Base-by-base conservation (phyloP, 2,888 invertebrate genomes). In the Girardia tigrina region DNA sequence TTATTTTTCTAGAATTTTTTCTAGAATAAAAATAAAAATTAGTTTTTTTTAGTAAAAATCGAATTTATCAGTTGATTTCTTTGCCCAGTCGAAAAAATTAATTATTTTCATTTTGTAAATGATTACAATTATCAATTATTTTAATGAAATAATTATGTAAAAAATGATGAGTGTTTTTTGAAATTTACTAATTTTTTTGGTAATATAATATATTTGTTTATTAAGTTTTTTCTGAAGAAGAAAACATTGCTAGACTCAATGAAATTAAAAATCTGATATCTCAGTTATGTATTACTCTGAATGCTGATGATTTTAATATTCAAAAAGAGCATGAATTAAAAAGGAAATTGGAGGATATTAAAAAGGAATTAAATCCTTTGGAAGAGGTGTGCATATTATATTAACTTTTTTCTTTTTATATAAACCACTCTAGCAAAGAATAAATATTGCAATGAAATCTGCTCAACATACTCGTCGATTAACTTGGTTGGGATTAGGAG, bases 271-370 rank as follows among this genome's bases (percentile, higher is more conserved):
- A 88, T 81, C 83, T 91, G 80, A 89, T 92, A 77, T 89, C 89
- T 80, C 89, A 93, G 85, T 87, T 98, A 78, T 94, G 94, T 84
- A 91, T 92, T 83, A 89, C 91, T 28, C 88, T 97, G 78, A 90
- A 95, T 83, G 90, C 95, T 8, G 90, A 92, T 78, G 93, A 95
- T 82, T 91, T 93, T 84, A 91, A 94, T 83, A 86, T 91, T 75
- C 87, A 89, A 79, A 89, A 91, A 84, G 95, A 97, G 84, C 87
- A 89, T 78, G 90, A 91, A 81, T 86, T 97, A 75, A 84, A 82
- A 71, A 78, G 88, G 26, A 89, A 91, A 83, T 85, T 97, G 78
- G 95, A 97, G 85, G 88, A 89, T 79, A 87, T 95, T 75, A 89
- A 89, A 81, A 86, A 88, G 77, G 89, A 94, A 84, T 86, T 97